Evolutionary conservation across 2,888 invertebrate genomes (phyloP), one percentile per base, ranked within the genome.

Genomic region (Oscheius onirici): DNA sequence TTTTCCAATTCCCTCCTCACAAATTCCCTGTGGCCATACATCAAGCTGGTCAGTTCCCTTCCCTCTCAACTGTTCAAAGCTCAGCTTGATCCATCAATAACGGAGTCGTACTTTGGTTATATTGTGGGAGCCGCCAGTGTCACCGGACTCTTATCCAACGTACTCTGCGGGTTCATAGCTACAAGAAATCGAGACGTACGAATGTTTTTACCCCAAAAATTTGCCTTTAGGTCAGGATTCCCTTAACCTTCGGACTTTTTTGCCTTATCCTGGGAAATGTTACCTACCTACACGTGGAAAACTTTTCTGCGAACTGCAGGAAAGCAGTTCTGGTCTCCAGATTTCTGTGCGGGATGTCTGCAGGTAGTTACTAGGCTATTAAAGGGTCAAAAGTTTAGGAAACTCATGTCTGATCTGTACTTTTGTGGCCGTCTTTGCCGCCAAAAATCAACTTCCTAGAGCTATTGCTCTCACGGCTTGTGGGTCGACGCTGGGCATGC

Each of bases 161-260:
- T 58, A 0, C 6, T 58, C 13, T 58, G 58, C 28, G 58, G 58
- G 10, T 17, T 58, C 11, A 20, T 58, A 1, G 58, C 58, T 40
- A 58, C 58, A 17, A 58, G 41, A 17, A 17, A 40, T 17, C 15
- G 58, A 58, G 58, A 58, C 40, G 58, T 58, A 6, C n/a, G 41
- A 17, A 8, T 58, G 5, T 17, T 13, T n/a, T 13, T 52, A n/a
- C 17, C 8, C 8, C 10, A 8, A 11, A 11, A 20, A 11, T 57
- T 2, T 8, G 10, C n/a, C 17, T 57, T n/a, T 11, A 58, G 58
- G 17, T 58, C 26, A 34, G 58, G n/a, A 15, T 58, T 11, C 58
- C 58, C 11, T 40, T 58, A 10, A 1, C 58, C 1, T 17, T n/a
- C 17, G 58, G 58, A 17, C 6, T 58, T 0, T 6, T 58, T 11